Conservation (phyloP, 2,797 vertebrate species). For the Schizopygopsis pylzovi region DNA sequence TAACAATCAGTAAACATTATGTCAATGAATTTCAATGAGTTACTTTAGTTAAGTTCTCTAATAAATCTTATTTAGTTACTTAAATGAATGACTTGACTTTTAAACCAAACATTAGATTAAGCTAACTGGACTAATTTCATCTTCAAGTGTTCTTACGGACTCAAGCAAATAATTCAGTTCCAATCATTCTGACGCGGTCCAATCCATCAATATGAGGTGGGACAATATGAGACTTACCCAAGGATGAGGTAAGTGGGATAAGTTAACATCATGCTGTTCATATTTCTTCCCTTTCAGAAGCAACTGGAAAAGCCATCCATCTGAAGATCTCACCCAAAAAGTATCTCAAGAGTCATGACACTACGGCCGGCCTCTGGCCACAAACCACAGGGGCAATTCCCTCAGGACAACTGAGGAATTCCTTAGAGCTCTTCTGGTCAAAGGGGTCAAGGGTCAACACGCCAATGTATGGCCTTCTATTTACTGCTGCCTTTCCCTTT, state of each 20-base stretch:
- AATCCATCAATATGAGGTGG: no score
- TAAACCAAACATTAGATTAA: constrained; percentile 12
- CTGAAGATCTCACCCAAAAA: constrained; percentile 71
- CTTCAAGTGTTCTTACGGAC: constrained; percentile 3
- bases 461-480: constrained; percentile 22
- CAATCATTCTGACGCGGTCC: neutral
- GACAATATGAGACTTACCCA: no score
- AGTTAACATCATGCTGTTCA: constrained; percentile 40
- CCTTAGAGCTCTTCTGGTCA: constrained; percentile 52
- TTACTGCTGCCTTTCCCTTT: constrained; percentile 50
- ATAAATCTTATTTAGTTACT: neutral
- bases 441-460: constrained; percentile 52
- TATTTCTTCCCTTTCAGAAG: constrained; percentile 58
- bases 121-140: constrained; percentile 2
- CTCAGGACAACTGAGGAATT: constrained; percentile 54
- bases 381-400: constrained; percentile 63
- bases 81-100: constrained; percentile 7
- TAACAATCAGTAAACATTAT: neutral
- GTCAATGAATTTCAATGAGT: neutral
- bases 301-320: constrained; percentile 67
- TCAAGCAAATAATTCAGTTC: constrained; percentile 31
- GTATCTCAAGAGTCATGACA: constrained; percentile 64
- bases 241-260: constrained; percentile 1
- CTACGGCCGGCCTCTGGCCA: constrained; percentile 53
- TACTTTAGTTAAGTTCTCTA: neutral